These are phyloP conservation scores for Zingel zingel DNA, from an alignment of 2,113 vertebrate species.

Conservation along the genomic window DNA sequence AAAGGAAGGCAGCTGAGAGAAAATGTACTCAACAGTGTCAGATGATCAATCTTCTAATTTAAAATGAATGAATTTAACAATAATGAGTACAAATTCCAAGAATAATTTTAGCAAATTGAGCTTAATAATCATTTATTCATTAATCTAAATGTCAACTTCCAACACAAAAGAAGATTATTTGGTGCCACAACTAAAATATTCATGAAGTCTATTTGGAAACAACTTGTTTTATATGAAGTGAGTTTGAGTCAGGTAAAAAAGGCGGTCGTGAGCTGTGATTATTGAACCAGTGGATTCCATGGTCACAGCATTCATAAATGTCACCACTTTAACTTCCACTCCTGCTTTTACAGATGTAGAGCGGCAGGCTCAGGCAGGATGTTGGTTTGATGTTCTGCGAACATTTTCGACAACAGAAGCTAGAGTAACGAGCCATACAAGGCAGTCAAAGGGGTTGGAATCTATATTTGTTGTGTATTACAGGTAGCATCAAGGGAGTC, in stretches of 20 bases:
- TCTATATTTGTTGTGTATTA: not conserved
- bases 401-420: not conserved
- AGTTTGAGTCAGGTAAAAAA: conserved; percentile 22
- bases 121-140: not conserved
- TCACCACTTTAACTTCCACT: conserved; percentile 47
- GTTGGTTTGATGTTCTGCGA: conserved; percentile 5
- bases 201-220: conserved; percentile 15
- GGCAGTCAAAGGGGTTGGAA: not conserved
- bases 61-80: not conserved
- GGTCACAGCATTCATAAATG: conserved; percentile 41
- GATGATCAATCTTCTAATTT: not conserved
- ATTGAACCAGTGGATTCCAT: conserved; percentile 30
- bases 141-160: not conserved
- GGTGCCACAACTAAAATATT: conserved; percentile 18
- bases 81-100: not conserved
- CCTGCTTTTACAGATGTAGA: conserved; percentile 26
- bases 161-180: conserved; percentile 1
- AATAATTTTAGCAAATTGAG: not conserved
- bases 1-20: not conserved
- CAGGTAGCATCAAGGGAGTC: not conserved
- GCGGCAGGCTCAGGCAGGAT: conserved; percentile 16
- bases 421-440: not conserved
- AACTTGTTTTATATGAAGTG: conserved; percentile 23
- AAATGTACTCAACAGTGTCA: not conserved
- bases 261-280: not conserved